phyloP scores from a whole-genome alignment of 1,140 invertebrate species.

The Drosophila hydei region DNA sequence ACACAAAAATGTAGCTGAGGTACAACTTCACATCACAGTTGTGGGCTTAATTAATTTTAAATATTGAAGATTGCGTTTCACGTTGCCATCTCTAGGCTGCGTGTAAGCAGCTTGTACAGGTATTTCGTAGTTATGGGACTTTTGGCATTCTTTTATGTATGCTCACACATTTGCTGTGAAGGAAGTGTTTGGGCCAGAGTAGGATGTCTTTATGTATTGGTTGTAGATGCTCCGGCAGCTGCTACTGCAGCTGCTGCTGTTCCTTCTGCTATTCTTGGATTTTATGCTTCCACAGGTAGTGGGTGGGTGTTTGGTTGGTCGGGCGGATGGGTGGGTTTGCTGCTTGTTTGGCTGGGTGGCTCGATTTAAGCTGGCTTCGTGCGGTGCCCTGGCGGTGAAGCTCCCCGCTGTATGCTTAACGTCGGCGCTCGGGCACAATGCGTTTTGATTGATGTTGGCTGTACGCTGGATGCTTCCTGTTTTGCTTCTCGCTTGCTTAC shows the following conservation, averaged over 20 bases:
- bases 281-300: constrained; percentile 75
- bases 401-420: constrained; percentile 41
- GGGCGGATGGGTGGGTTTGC: constrained; percentile 3
- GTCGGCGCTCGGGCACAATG: constrained; percentile 49
- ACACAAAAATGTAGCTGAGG: no score
- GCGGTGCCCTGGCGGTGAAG: background rate
- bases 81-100: constrained; percentile 5
- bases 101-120: background rate
- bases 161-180: constrained; percentile 17
- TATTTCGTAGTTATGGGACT: constrained; percentile 15
- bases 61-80: background rate
- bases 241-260: background rate
- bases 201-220: constrained; percentile 75
- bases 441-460: constrained; percentile 76
- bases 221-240: constrained; percentile 13
- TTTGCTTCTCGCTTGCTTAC: constrained; percentile 50
- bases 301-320: constrained; percentile 22
- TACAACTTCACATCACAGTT: no score
- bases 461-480: constrained; percentile 60
- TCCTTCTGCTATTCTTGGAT: constrained; percentile 54
- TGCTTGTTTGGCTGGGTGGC: constrained; percentile 6
- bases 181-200: constrained; percentile 47
- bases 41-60: no score
- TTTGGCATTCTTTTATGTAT: constrained; percentile 16
- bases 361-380: constrained; percentile 24